Evolutionary conservation across 2,797 vertebrate species (phyloP), one percentile per base, ranked within the genome.

Genomic region (Florisuga fusca): DNA sequence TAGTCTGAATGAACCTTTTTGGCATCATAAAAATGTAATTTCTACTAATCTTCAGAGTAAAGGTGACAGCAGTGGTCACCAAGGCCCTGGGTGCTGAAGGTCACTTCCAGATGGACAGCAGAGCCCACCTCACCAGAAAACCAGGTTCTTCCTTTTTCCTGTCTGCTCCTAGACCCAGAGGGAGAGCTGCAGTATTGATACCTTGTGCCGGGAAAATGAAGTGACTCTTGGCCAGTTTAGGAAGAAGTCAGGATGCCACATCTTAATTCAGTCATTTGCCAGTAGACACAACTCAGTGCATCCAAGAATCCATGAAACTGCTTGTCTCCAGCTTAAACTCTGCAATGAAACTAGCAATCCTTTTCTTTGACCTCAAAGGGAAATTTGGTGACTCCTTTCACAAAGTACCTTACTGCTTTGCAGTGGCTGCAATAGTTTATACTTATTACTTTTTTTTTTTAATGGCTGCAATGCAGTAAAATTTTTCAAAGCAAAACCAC

Each of bases 291-390:
- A 17, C 25, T 53, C 64, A 71, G 0, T 34, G 33, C 20, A 41
- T 45, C 20, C 31, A 45, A 48, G 17, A 67, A 27, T 14, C 23
- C 2, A 1, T 23, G 25, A 15, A 61, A 63, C 46, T 63, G 6
- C 10, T 63, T 48, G 21, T 63, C 17, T 64, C 31, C 17, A n/a
- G 17, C 55, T 91, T 41, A 63, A 85, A 77, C 15, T 63, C 62
- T 83, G n/a, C 27, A 72, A 29, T 2, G 4, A 20, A 12, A 71
- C 0, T 0, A 1, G 25, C 29, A 10, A 25, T 17, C 17, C 5
- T 12, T 48, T 81, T 57, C 2, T 2, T 38, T 69, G 38, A 66
- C 62, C 46, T 75, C 22, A 57, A 55, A 69, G 3, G 10, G 31
- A 68, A 76, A 68, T 45, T 66, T 66, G 34, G 9, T 69, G 31